phyloP scores from a whole-genome alignment of 2,888 invertebrate species.

The Atrina japonica region DNA sequence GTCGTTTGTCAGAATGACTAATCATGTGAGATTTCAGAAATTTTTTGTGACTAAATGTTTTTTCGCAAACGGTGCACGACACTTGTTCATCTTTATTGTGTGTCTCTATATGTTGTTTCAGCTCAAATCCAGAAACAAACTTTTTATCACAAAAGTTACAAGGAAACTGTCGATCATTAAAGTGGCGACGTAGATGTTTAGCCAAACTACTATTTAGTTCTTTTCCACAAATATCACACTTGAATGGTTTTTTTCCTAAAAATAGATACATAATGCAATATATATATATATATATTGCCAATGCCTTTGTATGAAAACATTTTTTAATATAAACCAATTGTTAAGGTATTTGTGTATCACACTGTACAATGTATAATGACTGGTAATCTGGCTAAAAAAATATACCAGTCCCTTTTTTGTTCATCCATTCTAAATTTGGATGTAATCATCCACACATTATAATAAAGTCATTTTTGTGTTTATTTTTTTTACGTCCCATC shows the following conservation, averaged over 20 bases:
- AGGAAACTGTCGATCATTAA: conserved; percentile 32
- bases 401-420: too few species aligned
- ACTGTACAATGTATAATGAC: background rate
- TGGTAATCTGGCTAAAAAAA: too few species aligned
- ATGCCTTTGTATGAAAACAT: too few species aligned
- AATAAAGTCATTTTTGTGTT: too few species aligned
- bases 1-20: conserved; percentile 41
- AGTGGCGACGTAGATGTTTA: conserved; percentile 16
- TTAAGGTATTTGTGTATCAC: background rate
- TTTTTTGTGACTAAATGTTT: conserved; percentile 39
- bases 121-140: conserved; percentile 43
- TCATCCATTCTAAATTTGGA: too few species aligned
- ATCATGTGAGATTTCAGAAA: conserved; percentile 47
- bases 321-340: background rate
- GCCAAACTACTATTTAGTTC: conserved; percentile 28
- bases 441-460: too few species aligned
- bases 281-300: too few species aligned
- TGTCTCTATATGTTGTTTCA: conserved; percentile 45
- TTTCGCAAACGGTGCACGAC: conserved; percentile 44
- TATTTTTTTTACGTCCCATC: too few species aligned
- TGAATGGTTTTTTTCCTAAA: conserved; percentile 28
- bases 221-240: conserved; percentile 27
- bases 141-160: conserved; percentile 48
- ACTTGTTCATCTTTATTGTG: conserved; percentile 34
- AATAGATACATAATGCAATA: background rate